Conservation (phyloP, 2,888 invertebrate species). For the Drosophila rellima region DNA sequence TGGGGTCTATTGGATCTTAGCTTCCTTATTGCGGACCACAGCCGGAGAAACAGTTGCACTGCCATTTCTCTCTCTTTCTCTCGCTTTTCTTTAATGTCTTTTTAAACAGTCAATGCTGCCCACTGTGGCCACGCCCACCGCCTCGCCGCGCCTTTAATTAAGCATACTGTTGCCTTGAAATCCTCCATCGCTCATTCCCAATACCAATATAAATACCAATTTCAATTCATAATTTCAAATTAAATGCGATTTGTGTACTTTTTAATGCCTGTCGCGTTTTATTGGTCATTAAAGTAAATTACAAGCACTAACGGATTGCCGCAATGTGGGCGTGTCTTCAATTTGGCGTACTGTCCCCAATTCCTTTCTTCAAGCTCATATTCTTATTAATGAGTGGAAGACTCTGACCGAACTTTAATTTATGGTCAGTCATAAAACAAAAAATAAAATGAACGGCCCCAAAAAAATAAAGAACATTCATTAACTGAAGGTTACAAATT, state of each 20-base stretch:
- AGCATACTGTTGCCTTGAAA: conserved; percentile 37
- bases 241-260: conserved; percentile 47
- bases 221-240: conserved; percentile 60
- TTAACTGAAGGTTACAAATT: conserved; percentile 52
- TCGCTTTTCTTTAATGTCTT: conserved; percentile 55
- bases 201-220: conserved; percentile 22
- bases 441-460: conserved; percentile 22
- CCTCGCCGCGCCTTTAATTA: conserved; percentile 44
- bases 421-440: conserved; percentile 43
- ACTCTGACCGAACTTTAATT: conserved; percentile 49
- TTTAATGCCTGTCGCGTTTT: conserved; percentile 45
- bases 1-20: conserved; percentile 19
- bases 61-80: background rate
- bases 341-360: conserved; percentile 31
- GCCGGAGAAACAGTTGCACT: conserved; percentile 33
- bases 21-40: conserved; percentile 44
- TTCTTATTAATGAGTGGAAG: conserved; percentile 27
- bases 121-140: conserved; percentile 42
- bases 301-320: conserved; percentile 34
- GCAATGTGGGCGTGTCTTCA: conserved; percentile 13
- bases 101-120: conserved; percentile 62
- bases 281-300: conserved; percentile 65
- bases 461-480: conserved; percentile 8
- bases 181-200: conserved; percentile 20
- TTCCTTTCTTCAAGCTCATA: conserved; percentile 17